These are phyloP conservation scores for Melanaphis sacchari DNA, from an alignment of 1,140 invertebrate species.

Conservation along the genomic window DNA sequence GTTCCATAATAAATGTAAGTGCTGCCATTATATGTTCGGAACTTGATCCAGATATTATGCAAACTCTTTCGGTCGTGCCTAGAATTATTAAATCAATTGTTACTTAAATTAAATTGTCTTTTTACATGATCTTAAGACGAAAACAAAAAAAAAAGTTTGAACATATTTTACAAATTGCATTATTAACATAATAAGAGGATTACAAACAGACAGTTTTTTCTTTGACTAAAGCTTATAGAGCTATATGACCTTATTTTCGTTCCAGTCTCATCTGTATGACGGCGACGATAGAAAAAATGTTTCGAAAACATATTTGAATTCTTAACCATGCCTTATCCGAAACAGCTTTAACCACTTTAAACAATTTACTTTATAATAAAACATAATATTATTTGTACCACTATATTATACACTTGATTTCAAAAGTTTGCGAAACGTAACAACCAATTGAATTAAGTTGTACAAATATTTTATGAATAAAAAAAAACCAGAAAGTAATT, in stretches of 20 bases:
- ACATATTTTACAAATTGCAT: conserved; percentile 1
- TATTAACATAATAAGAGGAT: conserved; percentile 15
- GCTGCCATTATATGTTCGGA: conserved; percentile 93
- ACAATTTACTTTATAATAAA: not conserved
- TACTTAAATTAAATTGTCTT: not conserved
- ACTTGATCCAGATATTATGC: conserved; percentile 89
- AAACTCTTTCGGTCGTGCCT: conserved; percentile 97
- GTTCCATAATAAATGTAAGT: conserved; percentile 96
- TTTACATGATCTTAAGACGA: not conserved
- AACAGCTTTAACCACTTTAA: not conserved
- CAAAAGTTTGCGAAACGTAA: not conserved
- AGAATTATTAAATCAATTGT: conserved; percentile 60
- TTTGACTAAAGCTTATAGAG: not conserved
- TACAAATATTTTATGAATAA: not conserved
- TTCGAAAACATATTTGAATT: conserved; percentile 3
- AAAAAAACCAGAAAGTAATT: not conserved
- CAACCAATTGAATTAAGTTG: not conserved
- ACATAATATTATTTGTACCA: not conserved
- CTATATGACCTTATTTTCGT: conserved; percentile 6
- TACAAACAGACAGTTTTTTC: not conserved
- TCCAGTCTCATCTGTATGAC: not conserved
- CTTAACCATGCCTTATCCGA: not conserved
- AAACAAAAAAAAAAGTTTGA: not conserved
- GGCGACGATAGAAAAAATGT: not conserved
- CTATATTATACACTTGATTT: not conserved